Evolutionary conservation across 2,888 invertebrate species (phyloP), one percentile per base, ranked within the genome.

Genomic region (Amaurobius ferox): DNA sequence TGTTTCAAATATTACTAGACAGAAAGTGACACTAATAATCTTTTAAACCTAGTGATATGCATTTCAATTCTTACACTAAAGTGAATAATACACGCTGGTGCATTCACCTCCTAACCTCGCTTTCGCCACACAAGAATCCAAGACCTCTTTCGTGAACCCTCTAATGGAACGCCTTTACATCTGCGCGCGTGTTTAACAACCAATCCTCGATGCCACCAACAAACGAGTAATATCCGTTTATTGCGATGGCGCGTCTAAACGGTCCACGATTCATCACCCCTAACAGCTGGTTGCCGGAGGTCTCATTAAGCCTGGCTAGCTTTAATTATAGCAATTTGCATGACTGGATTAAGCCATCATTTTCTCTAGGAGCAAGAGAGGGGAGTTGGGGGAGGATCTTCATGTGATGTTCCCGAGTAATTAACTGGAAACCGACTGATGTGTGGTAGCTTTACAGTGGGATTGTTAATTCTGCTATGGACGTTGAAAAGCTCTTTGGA

Each of bases 321-420:
- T 66, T 72, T 79, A 85, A 85, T 85, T 78, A 85, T 72, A 67
- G 78, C 85, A 78, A 85, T 85, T 85, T 85, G 85, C 73, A 85
- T 85, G 85, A 77, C 83, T 77, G 23, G 72, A 77, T 77, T 71
- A 78, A 79, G 73, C 72, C 68, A 71, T 68, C 64, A 28, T 40
- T 26, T 13, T 35, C 72, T 40, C 55, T 44, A n/a, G 32, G 35
- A 7, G 35, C 6, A 35, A 35, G 9, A 35, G 35, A 9, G 35
- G 35, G 9, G 6, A 7, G 35, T 5, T 5, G 35, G 35, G 9
- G 35, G 35, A 35, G n/a, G 35, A 35, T 35, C 9, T 35, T 35
- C 35, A 35, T 35, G 35, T n/a, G 32, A 26, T 29, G 81, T 40
- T 9, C n/a, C 44, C 9, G 19, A 11, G 70, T 76, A 76, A 76